Percentiles rank a stretch among this genome's conserved stretches.
phyloP scores from a whole-genome alignment of 2,888 invertebrate genomes.

The Diploptera punctata region DNA sequence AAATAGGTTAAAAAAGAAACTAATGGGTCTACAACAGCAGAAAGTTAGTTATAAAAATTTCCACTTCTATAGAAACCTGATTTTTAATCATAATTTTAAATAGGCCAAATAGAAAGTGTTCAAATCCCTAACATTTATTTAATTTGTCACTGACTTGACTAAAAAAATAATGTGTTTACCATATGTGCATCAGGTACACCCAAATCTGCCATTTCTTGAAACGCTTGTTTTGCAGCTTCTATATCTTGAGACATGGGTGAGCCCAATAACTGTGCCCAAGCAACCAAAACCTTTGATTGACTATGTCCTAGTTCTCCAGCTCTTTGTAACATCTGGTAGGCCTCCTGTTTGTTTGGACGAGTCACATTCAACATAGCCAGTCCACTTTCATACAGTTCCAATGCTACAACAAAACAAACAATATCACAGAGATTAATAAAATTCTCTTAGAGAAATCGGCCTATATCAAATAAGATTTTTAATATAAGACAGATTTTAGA shows the following conservation, averaged over 20 bases:
- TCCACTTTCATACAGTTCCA: conserved; percentile 76
- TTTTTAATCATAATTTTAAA: too few species aligned
- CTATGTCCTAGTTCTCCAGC: conserved; percentile 83
- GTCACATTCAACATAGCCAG: conserved; percentile 74
- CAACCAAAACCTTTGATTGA: conserved; percentile 82
- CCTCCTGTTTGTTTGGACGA: conserved; percentile 71
- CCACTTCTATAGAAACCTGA: too few species aligned
- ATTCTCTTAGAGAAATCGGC: too few species aligned
- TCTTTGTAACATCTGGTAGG: conserved; percentile 76
- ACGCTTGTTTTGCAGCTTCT: conserved; percentile 74
- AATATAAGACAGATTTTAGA: too few species aligned
- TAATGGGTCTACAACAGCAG: too few species aligned
- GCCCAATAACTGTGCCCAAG: conserved; percentile 89
- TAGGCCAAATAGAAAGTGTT: too few species aligned
- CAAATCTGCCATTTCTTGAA: conserved; percentile 73
- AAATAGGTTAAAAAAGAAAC: too few species aligned
- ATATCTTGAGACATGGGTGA: conserved; percentile 79
- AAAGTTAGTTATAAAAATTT: too few species aligned
- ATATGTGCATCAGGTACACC: conserved; percentile 92
- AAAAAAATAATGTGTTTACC: too few species aligned
- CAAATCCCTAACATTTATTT: too few species aligned
- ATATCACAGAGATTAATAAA: not conserved
- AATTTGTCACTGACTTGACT: too few species aligned
- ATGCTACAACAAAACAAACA: conserved; percentile 63
- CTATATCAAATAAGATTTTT: too few species aligned